A percentile compares a stretch with the other conserved stretches of the same genome.
phyloP scores from a whole-genome alignment of 2,113 vertebrate species.

The Ibidorhyncha struthersii region DNA sequence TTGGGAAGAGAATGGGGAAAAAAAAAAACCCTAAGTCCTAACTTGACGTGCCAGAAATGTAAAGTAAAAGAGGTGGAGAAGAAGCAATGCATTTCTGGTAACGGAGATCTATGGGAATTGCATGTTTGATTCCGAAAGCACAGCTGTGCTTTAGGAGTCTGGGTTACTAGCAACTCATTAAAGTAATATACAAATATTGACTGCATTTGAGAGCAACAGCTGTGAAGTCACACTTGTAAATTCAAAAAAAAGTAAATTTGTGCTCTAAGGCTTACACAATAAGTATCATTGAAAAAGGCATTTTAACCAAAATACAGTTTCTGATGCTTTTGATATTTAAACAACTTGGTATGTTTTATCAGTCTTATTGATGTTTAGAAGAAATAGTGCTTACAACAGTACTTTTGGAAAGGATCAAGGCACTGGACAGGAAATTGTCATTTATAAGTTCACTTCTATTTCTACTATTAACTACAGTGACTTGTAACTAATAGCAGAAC shows the following conservation, averaged over 20 bases:
- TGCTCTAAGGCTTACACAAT: background rate
- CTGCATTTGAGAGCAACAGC: background rate
- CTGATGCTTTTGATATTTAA: background rate
- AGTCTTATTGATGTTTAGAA: background rate
- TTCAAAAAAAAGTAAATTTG: background rate
- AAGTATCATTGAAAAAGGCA: background rate
- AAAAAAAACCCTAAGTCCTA: background rate
- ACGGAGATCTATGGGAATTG: background rate
- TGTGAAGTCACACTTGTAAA: constrained; percentile 15
- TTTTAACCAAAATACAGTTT: background rate
- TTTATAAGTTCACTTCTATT: background rate
- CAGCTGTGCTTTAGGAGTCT: constrained; percentile 14
- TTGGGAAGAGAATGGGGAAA: background rate
- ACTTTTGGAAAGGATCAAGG: background rate
- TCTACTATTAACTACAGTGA: background rate
- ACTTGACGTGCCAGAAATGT: background rate
- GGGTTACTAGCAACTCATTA: constrained; percentile 21
- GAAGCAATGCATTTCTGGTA: background rate
- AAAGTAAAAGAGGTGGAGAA: background rate
- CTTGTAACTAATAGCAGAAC: background rate
- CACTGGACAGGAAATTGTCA: background rate
- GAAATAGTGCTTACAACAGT: background rate
- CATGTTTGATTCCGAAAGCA: background rate
- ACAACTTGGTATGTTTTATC: background rate
- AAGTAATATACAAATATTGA: constrained; percentile 47